Conservation (phyloP, 2,888 invertebrate genomes). For the Eurytoma adleriae region DNA sequence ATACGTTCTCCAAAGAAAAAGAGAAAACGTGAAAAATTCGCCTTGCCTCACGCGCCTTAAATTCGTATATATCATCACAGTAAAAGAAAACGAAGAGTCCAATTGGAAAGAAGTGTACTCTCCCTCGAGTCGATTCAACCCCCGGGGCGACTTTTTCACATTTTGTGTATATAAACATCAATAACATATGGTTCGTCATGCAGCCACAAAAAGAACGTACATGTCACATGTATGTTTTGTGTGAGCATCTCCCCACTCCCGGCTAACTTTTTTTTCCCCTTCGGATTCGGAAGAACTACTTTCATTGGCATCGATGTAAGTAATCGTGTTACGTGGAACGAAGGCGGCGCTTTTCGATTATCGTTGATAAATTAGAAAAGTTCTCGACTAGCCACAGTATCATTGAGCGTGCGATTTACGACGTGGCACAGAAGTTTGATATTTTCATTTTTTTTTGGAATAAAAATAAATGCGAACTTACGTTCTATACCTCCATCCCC, state of each 20-base stretch:
- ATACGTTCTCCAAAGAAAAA: conserved; percentile 38
- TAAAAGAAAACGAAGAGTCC: conserved; percentile 13
- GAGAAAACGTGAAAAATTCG: conserved; percentile 45
- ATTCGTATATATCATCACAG: conserved; percentile 7
- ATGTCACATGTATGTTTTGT: not conserved
- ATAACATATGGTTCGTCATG: conserved; percentile 25
- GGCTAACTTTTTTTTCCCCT: not conserved
- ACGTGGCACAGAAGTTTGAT: too few relatives aligned
- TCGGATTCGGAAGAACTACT: not conserved
- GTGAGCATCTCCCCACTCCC: not conserved
- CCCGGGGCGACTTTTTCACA: conserved; percentile 24
- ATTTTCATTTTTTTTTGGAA: too few relatives aligned
- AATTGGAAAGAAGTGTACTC: conserved; percentile 2
- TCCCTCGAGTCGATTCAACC: not conserved
- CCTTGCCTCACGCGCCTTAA: not conserved
- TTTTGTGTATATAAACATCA: conserved; percentile 19
- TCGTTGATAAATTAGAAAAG: too few relatives aligned
- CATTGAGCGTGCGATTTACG: too few relatives aligned
- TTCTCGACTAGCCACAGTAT: too few relatives aligned
- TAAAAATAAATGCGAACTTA: too few relatives aligned
- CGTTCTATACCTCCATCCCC: too few relatives aligned
- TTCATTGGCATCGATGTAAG: not conserved
- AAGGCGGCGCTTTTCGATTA: too few relatives aligned
- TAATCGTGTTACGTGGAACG: too few relatives aligned
- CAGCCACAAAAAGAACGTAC: conserved; percentile 29